Evolutionary conservation across 2,113 vertebrate species (phyloP), one percentile per base, ranked within the genome.

Genomic region (Serilophus lunatus): DNA sequence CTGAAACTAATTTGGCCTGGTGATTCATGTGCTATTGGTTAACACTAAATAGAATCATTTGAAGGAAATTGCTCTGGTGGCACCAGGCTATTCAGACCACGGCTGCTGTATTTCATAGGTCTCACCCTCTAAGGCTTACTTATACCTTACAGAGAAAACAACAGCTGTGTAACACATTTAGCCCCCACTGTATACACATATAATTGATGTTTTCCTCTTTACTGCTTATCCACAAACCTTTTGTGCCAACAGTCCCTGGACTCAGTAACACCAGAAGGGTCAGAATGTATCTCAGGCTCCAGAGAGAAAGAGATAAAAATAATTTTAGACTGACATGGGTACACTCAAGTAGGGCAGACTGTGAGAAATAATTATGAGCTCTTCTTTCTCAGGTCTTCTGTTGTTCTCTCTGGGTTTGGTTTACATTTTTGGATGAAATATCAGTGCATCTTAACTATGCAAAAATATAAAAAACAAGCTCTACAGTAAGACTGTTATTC

Each of bases 161-260:
- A 60, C 93, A 96, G 89, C 86, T 95, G 91, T 65, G 63, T 42
- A 93, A 91, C 87, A 94, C 75, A 95, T 95, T 91, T 89, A 57
- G 20, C 14, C 45, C 82, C 19, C 45, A 18, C 20, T 65, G 6
- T n/a, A 61, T 35, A 61, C 75, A 87, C 36, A 42, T 60, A 66
- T 65, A 54, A 28, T 50, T 79, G 59, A 36, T 42, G 50, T 57
- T 94, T 95, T 77, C 59, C 38, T 87, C 78, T 87, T 94, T 91
- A 90, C 25, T 74, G 17, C 54, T 29, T 74, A 76, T 29, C 29
- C 59, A 74, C 40, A 74, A 69, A 57, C 6, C 29, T 15, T 84
- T 66, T 86, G 57, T 81, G 38, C 51, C 77, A 61, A 16, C 38
- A 68, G 28, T 25, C 33, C 31, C 57, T 26, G 70, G 76, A 59